Conservation (phyloP, 2,888 invertebrate species). For the Lamellibrachia columna region DNA sequence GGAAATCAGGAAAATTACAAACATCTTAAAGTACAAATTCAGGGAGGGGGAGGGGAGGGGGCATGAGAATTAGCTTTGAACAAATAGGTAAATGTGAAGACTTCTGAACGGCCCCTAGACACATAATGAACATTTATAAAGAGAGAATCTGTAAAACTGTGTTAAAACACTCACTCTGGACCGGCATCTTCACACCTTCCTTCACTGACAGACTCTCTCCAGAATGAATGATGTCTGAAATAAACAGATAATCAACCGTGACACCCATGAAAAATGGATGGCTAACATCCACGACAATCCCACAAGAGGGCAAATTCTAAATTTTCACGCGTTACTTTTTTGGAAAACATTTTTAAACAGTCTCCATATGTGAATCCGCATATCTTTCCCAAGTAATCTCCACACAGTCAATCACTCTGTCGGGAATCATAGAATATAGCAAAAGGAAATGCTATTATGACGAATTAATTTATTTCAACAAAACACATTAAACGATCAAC, state of each 20-base stretch:
- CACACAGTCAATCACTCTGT: neutral
- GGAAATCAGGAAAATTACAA: too few species aligned
- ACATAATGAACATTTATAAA: neutral
- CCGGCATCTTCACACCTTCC: slow-evolving; percentile 83
- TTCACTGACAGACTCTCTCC: slow-evolving; percentile 76
- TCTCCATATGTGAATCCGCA: neutral
- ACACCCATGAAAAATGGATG: neutral
- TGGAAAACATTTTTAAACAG: neutral
- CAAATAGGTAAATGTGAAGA: neutral
- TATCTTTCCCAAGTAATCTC: neutral
- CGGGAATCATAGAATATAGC: neutral
- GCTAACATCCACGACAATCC: neutral
- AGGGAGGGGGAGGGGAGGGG: neutral
- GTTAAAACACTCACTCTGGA: slow-evolving; percentile 68
- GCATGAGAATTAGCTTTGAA: neutral
- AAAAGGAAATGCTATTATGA: too few species aligned
- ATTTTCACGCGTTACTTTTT: neutral
- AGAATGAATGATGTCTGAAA: slow-evolving; percentile 65
- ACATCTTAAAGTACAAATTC: too few species aligned
- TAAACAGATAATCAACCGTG: neutral
- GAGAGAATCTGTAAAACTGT: neutral
- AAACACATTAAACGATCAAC: too few species aligned
- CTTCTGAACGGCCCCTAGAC: neutral
- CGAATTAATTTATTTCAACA: too few species aligned
- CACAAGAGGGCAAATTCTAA: neutral